Evolutionary conservation across 1,140 invertebrate species (phyloP).

Genomic region (Macrostomum lignano): DNA sequence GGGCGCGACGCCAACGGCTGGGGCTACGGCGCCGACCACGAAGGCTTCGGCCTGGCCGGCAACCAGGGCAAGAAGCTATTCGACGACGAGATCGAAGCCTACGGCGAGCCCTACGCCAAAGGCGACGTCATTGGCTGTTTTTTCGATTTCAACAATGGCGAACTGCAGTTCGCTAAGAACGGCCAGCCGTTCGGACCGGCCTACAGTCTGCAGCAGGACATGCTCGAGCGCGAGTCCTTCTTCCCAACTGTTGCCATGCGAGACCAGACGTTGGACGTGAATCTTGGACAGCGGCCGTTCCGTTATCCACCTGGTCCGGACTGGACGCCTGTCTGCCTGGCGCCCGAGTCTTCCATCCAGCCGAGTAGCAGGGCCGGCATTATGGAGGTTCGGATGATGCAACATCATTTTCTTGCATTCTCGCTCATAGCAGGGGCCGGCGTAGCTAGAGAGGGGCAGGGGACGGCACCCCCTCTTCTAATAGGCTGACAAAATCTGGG

Average conservation of each 20-base stretch:
- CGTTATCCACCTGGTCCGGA: conserved; percentile 5
- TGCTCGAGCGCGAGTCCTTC: not conserved
- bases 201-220: not conserved
- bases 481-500: too few relatives aligned
- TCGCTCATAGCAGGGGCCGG: too few relatives aligned
- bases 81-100: conserved; percentile 3
- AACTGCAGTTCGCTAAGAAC: conserved; percentile 2
- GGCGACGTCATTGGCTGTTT: conserved; percentile 7
- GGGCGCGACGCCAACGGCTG: conserved; percentile 1
- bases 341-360: too few relatives aligned
- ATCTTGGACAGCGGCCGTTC: conserved; percentile 4
- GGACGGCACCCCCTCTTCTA: too few relatives aligned
- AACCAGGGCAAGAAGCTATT: conserved; percentile 3
- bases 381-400: too few relatives aligned
- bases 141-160: conserved; percentile 1
- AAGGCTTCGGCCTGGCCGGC: conserved; percentile 5
- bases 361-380: too few relatives aligned
- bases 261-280: conserved; percentile 2
- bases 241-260: conserved; percentile 4
- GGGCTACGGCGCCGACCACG: conserved; percentile 5
- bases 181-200: not conserved
- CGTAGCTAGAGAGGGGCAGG: too few relatives aligned
- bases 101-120: conserved; percentile 1
- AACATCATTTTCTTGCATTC: too few relatives aligned
- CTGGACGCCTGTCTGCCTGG: too few relatives aligned